Evolutionary conservation across 2,888 invertebrate genomes (phyloP).

Genomic region (Uropetala carovei): DNA sequence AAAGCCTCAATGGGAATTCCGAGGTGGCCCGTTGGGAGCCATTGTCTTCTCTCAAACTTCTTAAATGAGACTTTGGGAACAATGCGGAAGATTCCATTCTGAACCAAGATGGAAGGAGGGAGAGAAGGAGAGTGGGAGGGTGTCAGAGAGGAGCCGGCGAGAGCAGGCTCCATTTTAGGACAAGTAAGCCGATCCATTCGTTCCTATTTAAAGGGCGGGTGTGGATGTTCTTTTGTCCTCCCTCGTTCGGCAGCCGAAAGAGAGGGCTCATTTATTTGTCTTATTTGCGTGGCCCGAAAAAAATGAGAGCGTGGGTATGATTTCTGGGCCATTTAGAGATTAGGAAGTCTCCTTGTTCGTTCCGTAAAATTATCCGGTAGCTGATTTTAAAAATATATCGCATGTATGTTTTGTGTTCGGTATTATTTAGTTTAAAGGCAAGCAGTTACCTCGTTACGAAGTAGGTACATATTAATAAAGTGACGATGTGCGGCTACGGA

Average conservation of each 20-base stretch:
- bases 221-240: neutral
- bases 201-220: neutral
- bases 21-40: neutral
- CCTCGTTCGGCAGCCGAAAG: neutral
- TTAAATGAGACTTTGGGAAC: constrained; percentile 10
- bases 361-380: too few species aligned
- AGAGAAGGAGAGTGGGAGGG: neutral
- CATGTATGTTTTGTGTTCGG: too few species aligned
- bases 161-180: neutral
- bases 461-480: too few species aligned
- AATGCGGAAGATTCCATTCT: neutral
- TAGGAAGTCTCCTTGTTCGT: neutral
- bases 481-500: too few species aligned
- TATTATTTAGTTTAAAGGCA: too few species aligned
- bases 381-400: too few species aligned
- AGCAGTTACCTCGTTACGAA: too few species aligned
- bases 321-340: neutral
- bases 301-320: neutral
- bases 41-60: constrained; percentile 35
- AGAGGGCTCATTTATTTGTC: neutral
- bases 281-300: neutral
- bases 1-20: constrained; percentile 35
- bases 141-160: neutral
- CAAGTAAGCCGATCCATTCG: neutral
- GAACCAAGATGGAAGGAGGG: neutral